Conservation (phyloP, 1,140 invertebrate genomes). For the Platorchestia sp. region DNA sequence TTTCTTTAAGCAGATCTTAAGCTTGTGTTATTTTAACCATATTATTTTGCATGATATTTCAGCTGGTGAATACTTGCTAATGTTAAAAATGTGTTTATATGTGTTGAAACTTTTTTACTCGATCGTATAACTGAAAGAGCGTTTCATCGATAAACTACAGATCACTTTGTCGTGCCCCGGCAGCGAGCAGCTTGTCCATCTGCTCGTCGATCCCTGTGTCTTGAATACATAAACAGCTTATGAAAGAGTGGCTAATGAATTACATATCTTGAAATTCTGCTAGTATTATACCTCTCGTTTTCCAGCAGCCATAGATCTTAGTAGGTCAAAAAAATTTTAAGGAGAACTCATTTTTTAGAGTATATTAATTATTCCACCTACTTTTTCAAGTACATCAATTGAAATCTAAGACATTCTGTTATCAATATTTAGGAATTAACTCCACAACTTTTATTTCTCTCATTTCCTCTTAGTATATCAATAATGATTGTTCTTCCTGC, state of each 20-base stretch:
- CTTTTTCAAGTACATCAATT: background rate
- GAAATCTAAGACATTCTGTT: background rate
- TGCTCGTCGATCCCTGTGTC: too few relatives aligned
- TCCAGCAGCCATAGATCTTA: too few relatives aligned
- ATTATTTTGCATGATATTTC: background rate
- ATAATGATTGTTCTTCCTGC: background rate
- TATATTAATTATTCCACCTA: background rate
- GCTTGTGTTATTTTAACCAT: background rate
- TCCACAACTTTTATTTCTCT: too few relatives aligned
- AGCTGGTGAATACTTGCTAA: background rate
- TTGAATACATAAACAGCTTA: too few relatives aligned
- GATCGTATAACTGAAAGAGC: background rate
- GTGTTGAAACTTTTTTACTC: background rate
- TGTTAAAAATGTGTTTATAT: background rate
- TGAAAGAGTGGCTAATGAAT: too few relatives aligned
- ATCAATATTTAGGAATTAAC: background rate
- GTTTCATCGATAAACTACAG: background rate
- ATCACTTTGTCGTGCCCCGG: too few relatives aligned
- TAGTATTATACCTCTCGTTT: too few relatives aligned
- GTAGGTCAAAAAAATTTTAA: too few relatives aligned
- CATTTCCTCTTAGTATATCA: background rate
- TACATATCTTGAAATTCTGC: too few relatives aligned
- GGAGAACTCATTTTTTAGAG: too few relatives aligned
- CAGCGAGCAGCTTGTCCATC: too few relatives aligned
- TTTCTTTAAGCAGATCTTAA: background rate